phyloP scores from a whole-genome alignment of 2,113 vertebrate genomes.

The Halcyon senegalensis region DNA sequence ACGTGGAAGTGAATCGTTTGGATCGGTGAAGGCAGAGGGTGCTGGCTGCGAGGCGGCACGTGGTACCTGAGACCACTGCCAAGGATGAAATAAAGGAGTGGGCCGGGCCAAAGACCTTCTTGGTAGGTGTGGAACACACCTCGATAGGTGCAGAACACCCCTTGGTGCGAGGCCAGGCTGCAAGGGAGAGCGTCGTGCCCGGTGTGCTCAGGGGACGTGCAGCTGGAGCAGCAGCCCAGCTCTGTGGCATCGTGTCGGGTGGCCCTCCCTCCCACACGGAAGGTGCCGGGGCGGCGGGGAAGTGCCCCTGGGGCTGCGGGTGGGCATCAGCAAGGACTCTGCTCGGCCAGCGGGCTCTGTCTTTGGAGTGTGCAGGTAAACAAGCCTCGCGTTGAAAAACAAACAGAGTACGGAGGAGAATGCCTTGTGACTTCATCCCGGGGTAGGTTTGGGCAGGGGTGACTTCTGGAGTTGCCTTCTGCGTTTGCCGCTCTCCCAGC shows the following conservation, averaged over 20 bases:
- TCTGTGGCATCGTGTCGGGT: fast-evolving
- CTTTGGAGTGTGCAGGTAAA: too few relatives aligned
- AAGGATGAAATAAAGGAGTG: fast-evolving
- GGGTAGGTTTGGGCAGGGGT: neutral
- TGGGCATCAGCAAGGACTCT: neutral
- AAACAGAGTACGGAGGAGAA: neutral
- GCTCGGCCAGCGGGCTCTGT: fast-evolving
- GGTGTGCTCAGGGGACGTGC: fast-evolving
- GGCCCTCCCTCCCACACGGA: fast-evolving
- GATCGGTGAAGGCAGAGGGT: too few relatives aligned
- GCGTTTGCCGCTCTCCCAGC: neutral
- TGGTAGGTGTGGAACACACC: neutral
- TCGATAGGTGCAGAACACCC: neutral
- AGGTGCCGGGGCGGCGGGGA: neutral
- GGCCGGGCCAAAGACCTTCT: neutral
- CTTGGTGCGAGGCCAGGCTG: neutral
- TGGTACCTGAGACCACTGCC: neutral
- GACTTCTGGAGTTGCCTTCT: fast-evolving
- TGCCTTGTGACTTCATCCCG: neutral
- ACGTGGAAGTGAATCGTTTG: neutral
- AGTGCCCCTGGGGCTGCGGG: neutral
- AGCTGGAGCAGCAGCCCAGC: neutral
- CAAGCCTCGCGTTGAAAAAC: neutral
- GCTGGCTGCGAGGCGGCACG: neutral
- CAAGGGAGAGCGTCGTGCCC: fast-evolving